These are phyloP conservation scores for Leptinotarsa defecta DNA, from an alignment of 1,140 invertebrate species.

Conservation along the genomic window DNA sequence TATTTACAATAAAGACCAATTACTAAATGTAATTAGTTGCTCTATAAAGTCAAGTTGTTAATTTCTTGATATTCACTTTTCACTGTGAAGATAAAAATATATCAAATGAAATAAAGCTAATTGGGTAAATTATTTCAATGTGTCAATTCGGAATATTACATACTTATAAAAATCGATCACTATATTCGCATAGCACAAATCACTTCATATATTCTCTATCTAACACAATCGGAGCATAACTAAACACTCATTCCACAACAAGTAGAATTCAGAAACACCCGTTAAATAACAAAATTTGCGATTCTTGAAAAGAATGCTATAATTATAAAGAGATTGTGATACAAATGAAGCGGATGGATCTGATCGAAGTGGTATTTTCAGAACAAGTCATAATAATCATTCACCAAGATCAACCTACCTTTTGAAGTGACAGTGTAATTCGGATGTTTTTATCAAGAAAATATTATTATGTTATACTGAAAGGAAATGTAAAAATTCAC, in stretches of 20 bases:
- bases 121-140: too few species aligned
- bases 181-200: too few species aligned
- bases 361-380: neutral
- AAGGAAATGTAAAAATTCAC: neutral
- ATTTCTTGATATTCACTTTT: too few species aligned
- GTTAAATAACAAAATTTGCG: neutral
- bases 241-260: neutral
- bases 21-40: too few species aligned
- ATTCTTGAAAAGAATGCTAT: neutral
- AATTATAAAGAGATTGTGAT: constrained; percentile 14
- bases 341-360: constrained; percentile 2
- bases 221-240: constrained; percentile 5
- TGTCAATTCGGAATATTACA: too few species aligned
- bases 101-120: too few species aligned
- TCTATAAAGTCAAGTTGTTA: too few species aligned
- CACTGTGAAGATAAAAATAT: too few species aligned
- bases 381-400: neutral
- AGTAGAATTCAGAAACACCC: too few species aligned
- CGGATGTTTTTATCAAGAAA: neutral
- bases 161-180: too few species aligned
- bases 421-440: neutral
- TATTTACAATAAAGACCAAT: too few species aligned
- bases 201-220: neutral
- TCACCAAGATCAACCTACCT: neutral
- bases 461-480: neutral